Evolutionary conservation across 2,888 invertebrate genomes (phyloP).

Genomic region (Morpho achilles): DNA sequence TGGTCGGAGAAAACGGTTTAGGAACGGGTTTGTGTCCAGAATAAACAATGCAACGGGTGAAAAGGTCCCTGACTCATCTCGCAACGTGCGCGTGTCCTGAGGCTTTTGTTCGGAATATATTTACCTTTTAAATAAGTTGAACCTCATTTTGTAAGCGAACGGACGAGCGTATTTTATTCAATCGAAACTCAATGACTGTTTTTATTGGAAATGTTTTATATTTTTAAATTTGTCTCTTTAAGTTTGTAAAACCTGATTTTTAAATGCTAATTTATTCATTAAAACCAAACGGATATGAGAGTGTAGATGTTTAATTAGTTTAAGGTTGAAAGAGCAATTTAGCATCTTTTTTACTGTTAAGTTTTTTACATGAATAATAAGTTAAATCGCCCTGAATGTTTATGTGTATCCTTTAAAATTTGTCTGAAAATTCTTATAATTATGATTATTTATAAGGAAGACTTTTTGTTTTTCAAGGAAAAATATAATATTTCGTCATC

Average conservation of each 20-base stretch:
- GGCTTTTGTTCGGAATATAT: slow-evolving; percentile 68
- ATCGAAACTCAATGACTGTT: slow-evolving; percentile 18
- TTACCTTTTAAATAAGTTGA: slow-evolving; percentile 45
- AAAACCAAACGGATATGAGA: too few relatives aligned
- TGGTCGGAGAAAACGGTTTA: slow-evolving; percentile 52
- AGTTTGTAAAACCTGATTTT: background rate
- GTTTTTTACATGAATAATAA: too few relatives aligned
- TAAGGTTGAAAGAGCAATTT: too few relatives aligned
- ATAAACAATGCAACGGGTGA: slow-evolving; percentile 62
- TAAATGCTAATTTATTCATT: too few relatives aligned
- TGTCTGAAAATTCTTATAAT: too few relatives aligned
- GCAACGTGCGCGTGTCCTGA: slow-evolving; percentile 38
- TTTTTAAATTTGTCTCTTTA: background rate
- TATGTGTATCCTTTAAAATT: too few relatives aligned
- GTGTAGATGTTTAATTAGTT: too few relatives aligned
- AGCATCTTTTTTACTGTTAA: too few relatives aligned
- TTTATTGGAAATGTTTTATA: slow-evolving; percentile 16
- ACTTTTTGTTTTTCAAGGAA: too few relatives aligned
- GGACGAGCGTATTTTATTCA: slow-evolving; percentile 23
- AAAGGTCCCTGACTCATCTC: slow-evolving; percentile 72
- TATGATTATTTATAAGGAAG: too few relatives aligned
- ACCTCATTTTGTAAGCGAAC: slow-evolving; percentile 21
- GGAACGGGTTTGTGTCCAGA: slow-evolving; percentile 57
- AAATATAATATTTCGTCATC: too few relatives aligned
- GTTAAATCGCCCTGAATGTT: too few relatives aligned